Evolutionary conservation across 92 coral and sea anemone species (phyloP).

Genomic region (Virgularia gustaviana): DNA sequence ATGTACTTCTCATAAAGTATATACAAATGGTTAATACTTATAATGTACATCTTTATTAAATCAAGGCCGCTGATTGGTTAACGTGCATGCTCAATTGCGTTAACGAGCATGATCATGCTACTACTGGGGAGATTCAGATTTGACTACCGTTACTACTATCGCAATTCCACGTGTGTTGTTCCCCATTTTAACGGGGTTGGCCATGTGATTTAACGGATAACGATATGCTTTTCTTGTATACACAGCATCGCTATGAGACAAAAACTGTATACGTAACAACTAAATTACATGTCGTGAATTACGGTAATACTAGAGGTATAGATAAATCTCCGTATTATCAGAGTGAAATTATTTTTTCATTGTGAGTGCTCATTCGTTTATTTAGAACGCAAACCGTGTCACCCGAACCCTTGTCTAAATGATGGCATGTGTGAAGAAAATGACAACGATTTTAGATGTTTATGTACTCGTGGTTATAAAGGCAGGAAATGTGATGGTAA

Average conservation of each 20-base stretch:
- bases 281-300: too few species aligned
- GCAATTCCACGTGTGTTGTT: too few species aligned
- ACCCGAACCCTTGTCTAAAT: constrained; percentile 89
- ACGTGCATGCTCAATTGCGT: too few species aligned
- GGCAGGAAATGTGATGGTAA: constrained; percentile 82
- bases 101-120: too few species aligned
- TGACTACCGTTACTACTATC: not conserved
- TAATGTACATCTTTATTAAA: too few species aligned
- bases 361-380: not conserved
- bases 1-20: too few species aligned
- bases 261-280: too few species aligned
- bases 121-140: too few species aligned
- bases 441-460: constrained; percentile 60
- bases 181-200: constrained; percentile 80
- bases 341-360: not conserved
- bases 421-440: constrained; percentile 67
- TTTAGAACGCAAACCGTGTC: constrained; percentile 66
- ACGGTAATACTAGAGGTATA: not conserved
- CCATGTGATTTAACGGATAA: constrained; percentile 72
- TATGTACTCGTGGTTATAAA: constrained; percentile 76
- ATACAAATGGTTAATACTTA: not conserved
- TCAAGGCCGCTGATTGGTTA: too few species aligned
- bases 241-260: constrained; percentile 72
- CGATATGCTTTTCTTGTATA: too few species aligned
- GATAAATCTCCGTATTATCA: not conserved